Evolutionary conservation across 1,140 invertebrate genomes (phyloP), one percentile per base, ranked within the genome.

Genomic region (Hylyphantes graminicola): DNA sequence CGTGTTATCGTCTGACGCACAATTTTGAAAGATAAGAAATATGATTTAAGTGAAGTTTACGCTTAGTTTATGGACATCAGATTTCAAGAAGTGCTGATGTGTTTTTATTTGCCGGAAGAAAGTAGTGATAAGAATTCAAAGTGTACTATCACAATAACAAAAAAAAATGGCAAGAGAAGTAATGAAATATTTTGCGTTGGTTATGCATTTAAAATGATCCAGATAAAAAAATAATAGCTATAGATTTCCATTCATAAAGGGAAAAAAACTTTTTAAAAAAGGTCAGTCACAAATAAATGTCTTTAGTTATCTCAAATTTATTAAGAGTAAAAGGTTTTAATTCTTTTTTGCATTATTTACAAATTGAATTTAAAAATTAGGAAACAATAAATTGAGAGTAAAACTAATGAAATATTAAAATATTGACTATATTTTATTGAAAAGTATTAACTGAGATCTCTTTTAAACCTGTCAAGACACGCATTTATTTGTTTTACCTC

Each of bases 31-130:
- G 80, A 82, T 82, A 82, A 82, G 57, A 48, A 82, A 82, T 65
- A 82, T 61, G 74, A 82, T 82, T 82, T 82, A 65, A 82, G 67
- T n/a, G 80, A 75, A 82, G 68, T 73, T 82, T 82, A 82, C 35
- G 70, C 74, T 64, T 72, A 50, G 8, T 54, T 5, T 72, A 82
- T 68, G 73, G 80, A 72, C 80, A 82, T 82, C 68, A 82, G 80
- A 82, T 82, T 82, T 82, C 80, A 55, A 82, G 80, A 68, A 15
- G 64, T 73, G 68, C 50, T 59, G 70, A 59, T 72, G 67, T 70
- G 74, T 82, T 82, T 74, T 82, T 82, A 82, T 82, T 74, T 61
- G 57, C n/a, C 19, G 48, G 11, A 50, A 12, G 59, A 64, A 65
- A 15, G 50, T 13, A 12, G 57, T 61, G 80, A 82, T 82, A 82